A percentile compares a stretch with the other conserved stretches of the same genome.
phyloP scores from a whole-genome alignment of 2,113 vertebrate genomes.

The Neolamprologus toae region DNA sequence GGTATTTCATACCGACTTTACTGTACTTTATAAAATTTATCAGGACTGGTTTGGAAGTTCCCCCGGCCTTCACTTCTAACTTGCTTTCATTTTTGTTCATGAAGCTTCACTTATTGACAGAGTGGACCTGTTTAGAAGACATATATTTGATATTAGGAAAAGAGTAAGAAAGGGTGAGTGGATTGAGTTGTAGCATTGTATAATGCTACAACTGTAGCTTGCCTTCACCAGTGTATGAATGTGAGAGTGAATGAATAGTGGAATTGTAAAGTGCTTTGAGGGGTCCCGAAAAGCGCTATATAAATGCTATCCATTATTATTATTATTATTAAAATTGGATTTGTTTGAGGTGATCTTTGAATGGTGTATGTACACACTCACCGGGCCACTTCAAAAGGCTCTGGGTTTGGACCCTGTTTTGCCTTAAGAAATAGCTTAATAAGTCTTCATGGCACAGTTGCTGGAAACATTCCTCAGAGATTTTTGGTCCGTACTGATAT shows the following conservation, averaged over 20 bases:
- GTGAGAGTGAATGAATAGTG: too few relatives aligned
- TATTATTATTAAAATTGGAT: neutral
- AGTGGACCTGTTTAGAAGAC: neutral
- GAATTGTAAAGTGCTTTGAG: too few relatives aligned
- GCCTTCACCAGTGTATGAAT: too few relatives aligned
- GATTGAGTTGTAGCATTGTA: neutral
- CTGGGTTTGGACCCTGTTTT: neutral
- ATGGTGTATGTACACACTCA: neutral
- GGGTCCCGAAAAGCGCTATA: too few relatives aligned
- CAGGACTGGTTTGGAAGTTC: neutral
- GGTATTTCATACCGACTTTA: neutral
- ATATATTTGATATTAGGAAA: neutral
- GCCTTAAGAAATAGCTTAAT: neutral
- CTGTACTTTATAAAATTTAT: neutral
- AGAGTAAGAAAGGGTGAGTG: neutral
- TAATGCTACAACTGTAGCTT: too few relatives aligned
- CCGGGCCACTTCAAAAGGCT: neutral
- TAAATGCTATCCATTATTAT: too few relatives aligned
- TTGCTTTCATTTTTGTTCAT: neutral
- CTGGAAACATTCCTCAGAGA: neutral
- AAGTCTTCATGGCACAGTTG: neutral
- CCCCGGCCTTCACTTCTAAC: neutral
- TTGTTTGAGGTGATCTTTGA: neutral
- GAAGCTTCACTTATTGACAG: neutral
- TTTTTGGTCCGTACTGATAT: neutral